Base-by-base conservation (phyloP, 2,797 vertebrate genomes). In the Acrossocheilus fasciatus region DNA sequence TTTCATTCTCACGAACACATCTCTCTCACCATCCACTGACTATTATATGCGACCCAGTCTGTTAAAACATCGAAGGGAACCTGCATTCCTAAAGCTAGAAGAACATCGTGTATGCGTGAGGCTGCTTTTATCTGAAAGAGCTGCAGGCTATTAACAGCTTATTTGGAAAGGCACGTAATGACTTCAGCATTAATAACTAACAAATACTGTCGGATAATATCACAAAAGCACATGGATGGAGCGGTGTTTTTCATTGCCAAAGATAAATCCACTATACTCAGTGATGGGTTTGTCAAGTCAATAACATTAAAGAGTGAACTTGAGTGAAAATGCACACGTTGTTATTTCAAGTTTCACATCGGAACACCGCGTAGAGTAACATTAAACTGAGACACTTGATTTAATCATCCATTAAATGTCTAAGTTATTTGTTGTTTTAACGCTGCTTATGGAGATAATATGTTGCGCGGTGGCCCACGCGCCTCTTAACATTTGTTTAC, bases 1-100 rank as follows among this genome's bases (percentile, higher is more conserved):
- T 62, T 18, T 62, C 77, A 64, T 45, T 62, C 77, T 62, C 77
- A 39, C 57, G 18, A 79, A 4, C 77, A 79, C 54, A 36, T 41
- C 54, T 79, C 76, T 15, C 75, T 57, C 75, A 20, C 73, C 47
- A 75, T 8, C 26, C 45, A 18, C 73, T 26, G 26, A 26, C 26
- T 52, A 18, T 72, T 54, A 20, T 23, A 39, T 41, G 52, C 6
- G 1, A 50, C 7, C 15, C n/a, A 17, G 1, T 43, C 23, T 78
- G 75, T 23, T 41, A 14, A 39, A 78, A 17, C 23, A 43, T 12
- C 23, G 11, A 14, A 54, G 34, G 10, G 50, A 62, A 41, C 17
- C 76, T 5, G 54, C 76, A 0, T 26, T 62, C 20, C 4, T 15
- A 14, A 7, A 34, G 30, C 52, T 12, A 12, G 17, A 76, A 36